These are phyloP conservation scores for Anaspis maculata DNA, from an alignment of 2,888 invertebrate genomes.

Conservation along the genomic window DNA sequence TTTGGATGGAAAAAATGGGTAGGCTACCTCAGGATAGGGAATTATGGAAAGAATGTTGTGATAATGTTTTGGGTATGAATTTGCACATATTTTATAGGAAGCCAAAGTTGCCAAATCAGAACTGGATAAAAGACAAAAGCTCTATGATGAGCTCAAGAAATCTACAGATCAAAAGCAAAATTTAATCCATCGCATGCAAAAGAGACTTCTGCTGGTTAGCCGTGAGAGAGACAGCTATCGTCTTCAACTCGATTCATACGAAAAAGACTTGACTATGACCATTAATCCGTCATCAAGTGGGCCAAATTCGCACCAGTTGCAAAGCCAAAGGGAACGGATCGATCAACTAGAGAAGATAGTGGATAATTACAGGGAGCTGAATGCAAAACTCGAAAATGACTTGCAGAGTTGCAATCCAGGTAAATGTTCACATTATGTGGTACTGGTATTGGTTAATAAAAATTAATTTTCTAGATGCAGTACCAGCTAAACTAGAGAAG, in stretches of 20 bases:
- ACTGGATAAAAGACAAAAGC: conserved; percentile 54
- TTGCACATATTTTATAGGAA: too few species aligned
- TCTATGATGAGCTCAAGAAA: conserved; percentile 51
- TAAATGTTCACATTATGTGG: neutral
- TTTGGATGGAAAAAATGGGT: too few species aligned
- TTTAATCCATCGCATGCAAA: conserved; percentile 63
- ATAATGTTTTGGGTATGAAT: too few species aligned
- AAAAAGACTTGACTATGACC: conserved; percentile 64
- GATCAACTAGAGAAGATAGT: conserved; percentile 66
- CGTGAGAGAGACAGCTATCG: conserved; percentile 77
- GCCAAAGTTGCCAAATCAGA: conserved; percentile 48
- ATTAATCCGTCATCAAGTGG: conserved; percentile 21
- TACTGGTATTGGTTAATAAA: neutral
- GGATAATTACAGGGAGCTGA: conserved; percentile 65
- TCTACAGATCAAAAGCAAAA: conserved; percentile 61
- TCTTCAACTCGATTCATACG: conserved; percentile 70
- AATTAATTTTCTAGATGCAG: neutral
- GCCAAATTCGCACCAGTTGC: conserved; percentile 23
- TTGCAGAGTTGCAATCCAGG: conserved; percentile 39
- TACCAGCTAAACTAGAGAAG: conserved; percentile 44
- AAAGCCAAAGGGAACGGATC: conserved; percentile 53
- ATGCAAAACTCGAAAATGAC: conserved; percentile 57
- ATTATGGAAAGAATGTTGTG: too few species aligned
- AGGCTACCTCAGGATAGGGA: too few species aligned
- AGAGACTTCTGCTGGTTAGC: conserved; percentile 56